These are phyloP conservation scores for Boulengeromyrus knoepffleri DNA, from an alignment of 2,113 vertebrate species.

Conservation along the genomic window DNA sequence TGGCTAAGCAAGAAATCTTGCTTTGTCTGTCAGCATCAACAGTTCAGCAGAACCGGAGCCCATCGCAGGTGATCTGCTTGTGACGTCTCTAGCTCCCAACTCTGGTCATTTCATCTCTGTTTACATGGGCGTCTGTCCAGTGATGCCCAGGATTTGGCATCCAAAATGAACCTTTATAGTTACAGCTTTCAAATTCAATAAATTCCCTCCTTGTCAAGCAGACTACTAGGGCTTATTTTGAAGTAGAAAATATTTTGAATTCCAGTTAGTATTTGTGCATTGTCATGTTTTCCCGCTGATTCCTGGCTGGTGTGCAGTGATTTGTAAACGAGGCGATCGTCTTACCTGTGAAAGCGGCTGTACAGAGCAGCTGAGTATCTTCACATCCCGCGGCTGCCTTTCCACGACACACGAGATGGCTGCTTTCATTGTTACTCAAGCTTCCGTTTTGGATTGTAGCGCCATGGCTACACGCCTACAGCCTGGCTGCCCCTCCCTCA, in stretches of 20 bases:
- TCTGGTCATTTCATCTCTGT: background rate
- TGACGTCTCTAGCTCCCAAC: background rate
- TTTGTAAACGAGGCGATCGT: background rate
- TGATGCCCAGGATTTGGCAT: background rate
- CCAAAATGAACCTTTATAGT: background rate
- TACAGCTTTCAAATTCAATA: background rate
- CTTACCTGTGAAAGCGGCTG: background rate
- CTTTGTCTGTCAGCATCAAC: background rate
- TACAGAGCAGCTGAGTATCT: background rate
- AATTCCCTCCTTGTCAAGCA: background rate
- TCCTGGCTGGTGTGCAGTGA: background rate
- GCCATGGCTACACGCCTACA: background rate
- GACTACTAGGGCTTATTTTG: background rate
- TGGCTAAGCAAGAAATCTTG: too few relatives aligned
- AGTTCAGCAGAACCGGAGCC: background rate
- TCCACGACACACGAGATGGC: background rate
- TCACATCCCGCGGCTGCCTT: background rate
- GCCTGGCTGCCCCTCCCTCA: background rate
- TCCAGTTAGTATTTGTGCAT: background rate
- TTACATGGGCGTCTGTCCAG: background rate
- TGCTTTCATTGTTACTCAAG: background rate
- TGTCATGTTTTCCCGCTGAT: background rate
- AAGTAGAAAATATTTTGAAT: background rate
- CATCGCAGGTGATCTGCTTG: background rate
- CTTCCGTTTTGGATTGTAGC: background rate